A percentile compares a stretch with the other conserved stretches of the same genome.
Evolutionary conservation across 2,888 invertebrate species (phyloP).

Genomic region (Palloptera scutellata): DNA sequence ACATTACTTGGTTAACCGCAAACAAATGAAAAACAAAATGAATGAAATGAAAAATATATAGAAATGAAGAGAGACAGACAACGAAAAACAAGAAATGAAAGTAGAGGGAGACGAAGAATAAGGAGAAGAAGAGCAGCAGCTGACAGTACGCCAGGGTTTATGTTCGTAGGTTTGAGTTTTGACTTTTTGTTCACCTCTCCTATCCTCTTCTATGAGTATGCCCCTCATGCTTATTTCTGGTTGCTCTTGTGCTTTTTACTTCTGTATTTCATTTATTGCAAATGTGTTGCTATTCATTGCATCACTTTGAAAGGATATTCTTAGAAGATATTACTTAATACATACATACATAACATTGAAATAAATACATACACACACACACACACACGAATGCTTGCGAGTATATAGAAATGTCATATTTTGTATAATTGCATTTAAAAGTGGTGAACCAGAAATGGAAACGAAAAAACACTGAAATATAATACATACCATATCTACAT

Average conservation of each 20-base stretch:
- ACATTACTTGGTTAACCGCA: not conserved
- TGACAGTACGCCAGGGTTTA: no score
- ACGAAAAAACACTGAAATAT: not conserved
- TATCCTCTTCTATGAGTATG: not conserved
- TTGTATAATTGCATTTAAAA: conserved; percentile 41
- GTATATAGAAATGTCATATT: conserved; percentile 35
- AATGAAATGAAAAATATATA: no score
- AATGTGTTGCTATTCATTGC: conserved; percentile 6
- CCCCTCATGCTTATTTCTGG: not conserved
- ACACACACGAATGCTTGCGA: no score
- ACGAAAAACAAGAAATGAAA: not conserved
- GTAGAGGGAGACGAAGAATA: not conserved
- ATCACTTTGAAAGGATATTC: not conserved
- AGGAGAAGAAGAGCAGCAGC: no score
- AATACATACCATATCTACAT: no score
- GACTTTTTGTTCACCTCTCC: not conserved
- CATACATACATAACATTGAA: not conserved
- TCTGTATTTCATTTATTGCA: not conserved
- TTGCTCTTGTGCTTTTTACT: not conserved
- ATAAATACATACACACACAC: no score
- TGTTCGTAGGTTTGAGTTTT: no score
- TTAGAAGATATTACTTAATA: not conserved
- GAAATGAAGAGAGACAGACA: not conserved
- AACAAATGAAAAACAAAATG: conserved; percentile 2
- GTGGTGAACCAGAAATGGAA: conserved; percentile 34